phyloP scores from a whole-genome alignment of 2,797 vertebrate species.

The Crax fasciolata region DNA sequence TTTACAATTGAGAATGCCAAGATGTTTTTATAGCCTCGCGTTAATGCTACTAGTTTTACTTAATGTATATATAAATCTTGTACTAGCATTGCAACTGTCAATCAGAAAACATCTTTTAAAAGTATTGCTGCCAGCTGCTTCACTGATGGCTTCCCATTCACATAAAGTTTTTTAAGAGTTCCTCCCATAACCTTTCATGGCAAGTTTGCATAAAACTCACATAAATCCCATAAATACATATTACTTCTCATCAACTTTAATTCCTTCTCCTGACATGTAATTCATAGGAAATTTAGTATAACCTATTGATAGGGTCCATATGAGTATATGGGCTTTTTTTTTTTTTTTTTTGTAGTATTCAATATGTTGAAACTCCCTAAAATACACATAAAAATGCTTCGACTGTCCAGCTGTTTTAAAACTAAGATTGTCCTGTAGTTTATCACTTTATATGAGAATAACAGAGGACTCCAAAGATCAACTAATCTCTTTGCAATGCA shows the following conservation, averaged over 20 bases:
- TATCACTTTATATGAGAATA: background rate
- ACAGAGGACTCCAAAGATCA: background rate
- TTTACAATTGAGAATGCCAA: background rate
- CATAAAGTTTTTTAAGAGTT: conserved; percentile 44
- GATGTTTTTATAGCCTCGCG: conserved; percentile 29
- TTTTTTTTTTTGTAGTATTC: background rate
- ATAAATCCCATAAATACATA: conserved; percentile 17
- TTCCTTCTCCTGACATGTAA: background rate
- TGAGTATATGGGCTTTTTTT: background rate
- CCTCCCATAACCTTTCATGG: background rate
- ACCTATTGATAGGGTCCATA: background rate
- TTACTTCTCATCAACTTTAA: background rate
- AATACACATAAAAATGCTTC: background rate
- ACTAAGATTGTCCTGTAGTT: background rate
- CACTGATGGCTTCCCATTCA: background rate
- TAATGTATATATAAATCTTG: conserved; percentile 42
- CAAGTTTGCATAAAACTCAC: background rate
- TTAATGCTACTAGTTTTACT: conserved; percentile 51
- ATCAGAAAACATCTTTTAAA: conserved; percentile 37
- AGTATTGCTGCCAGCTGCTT: background rate
- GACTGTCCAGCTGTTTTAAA: background rate
- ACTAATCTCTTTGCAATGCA: background rate
- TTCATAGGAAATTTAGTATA: conserved; percentile 8
- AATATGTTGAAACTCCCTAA: background rate
- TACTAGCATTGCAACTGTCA: background rate